phyloP scores from a whole-genome alignment of 2,797 vertebrate genomes.

The Aphelocoma californica region DNA sequence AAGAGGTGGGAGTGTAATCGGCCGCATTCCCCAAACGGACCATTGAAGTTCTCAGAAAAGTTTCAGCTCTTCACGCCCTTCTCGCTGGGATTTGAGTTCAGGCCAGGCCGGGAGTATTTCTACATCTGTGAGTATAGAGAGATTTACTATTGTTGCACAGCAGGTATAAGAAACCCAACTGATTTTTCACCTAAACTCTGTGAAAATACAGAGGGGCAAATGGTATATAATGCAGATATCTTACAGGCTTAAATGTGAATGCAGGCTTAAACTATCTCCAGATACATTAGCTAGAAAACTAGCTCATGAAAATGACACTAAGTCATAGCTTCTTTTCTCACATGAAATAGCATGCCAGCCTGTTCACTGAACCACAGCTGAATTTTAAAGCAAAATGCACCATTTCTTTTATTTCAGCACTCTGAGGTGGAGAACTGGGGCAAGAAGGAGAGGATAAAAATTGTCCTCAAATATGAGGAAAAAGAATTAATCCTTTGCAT shows the following conservation, averaged over 20 bases:
- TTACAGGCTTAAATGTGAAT: background rate
- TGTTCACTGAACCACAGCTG: constrained; percentile 49
- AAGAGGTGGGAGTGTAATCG: constrained; percentile 98
- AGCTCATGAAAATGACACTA: constrained; percentile 63
- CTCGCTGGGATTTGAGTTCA: constrained; percentile 97
- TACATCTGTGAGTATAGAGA: constrained; percentile 94
- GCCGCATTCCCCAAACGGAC: constrained; percentile 92
- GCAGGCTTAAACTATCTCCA: constrained; percentile 14
- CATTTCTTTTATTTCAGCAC: constrained; percentile 36
- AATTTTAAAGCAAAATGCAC: constrained; percentile 59
- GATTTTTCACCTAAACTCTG: constrained; percentile 44
- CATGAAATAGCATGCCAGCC: constrained; percentile 49
- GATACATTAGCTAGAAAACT: constrained; percentile 56
- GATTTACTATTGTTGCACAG: constrained; percentile 23
- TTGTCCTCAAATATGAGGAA: background rate
- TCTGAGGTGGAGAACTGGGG: background rate
- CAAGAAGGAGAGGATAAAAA: background rate
- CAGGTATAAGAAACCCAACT: background rate
- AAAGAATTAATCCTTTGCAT: constrained; percentile 52
- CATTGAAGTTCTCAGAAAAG: constrained; percentile 97
- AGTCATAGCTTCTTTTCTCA: constrained; percentile 47
- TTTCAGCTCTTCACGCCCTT: constrained; percentile 99
- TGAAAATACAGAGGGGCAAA: constrained; percentile 12
- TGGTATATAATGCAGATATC: constrained; percentile 8
- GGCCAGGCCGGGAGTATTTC: constrained; percentile 96